phyloP scores from a whole-genome alignment of 2,888 invertebrate genomes.

The Thalpophila matura region DNA sequence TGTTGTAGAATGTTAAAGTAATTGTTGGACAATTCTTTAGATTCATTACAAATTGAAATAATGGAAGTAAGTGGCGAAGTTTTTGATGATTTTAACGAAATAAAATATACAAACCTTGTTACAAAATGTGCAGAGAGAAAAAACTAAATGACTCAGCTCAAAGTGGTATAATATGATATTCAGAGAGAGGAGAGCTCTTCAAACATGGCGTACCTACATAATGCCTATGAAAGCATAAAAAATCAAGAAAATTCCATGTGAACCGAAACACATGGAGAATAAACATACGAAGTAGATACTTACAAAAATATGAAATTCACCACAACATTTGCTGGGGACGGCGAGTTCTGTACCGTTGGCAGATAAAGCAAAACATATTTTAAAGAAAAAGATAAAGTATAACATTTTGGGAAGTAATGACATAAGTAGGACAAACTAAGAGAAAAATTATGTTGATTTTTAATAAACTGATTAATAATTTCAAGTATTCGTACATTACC shows the following conservation, averaged over 20 bases:
- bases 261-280: conserved; percentile 90
- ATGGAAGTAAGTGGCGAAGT: too few species aligned
- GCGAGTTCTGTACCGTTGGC: conserved; percentile 75
- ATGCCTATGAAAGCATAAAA: conserved; percentile 90
- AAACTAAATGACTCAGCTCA: conserved; percentile 82
- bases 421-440: too few species aligned
- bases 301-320: conserved; percentile 91
- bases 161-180: conserved; percentile 86
- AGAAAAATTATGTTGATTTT: too few species aligned
- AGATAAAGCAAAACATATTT: conserved; percentile 61
- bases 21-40: too few species aligned
- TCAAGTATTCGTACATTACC: too few species aligned
- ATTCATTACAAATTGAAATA: too few species aligned
- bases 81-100: conserved; percentile 34
- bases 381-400: too few species aligned
- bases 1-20: too few species aligned
- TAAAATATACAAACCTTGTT: conserved; percentile 30
- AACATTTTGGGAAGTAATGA: too few species aligned
- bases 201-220: conserved; percentile 81
- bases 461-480: too few species aligned
- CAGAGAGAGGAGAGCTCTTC: conserved; percentile 83
- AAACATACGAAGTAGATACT: conserved; percentile 90
- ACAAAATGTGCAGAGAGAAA: conserved; percentile 55
- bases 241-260: conserved; percentile 90
- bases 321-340: conserved; percentile 90